Base-by-base conservation (phyloP, 2,888 invertebrate species). In the Polylopha cassiicola region DNA sequence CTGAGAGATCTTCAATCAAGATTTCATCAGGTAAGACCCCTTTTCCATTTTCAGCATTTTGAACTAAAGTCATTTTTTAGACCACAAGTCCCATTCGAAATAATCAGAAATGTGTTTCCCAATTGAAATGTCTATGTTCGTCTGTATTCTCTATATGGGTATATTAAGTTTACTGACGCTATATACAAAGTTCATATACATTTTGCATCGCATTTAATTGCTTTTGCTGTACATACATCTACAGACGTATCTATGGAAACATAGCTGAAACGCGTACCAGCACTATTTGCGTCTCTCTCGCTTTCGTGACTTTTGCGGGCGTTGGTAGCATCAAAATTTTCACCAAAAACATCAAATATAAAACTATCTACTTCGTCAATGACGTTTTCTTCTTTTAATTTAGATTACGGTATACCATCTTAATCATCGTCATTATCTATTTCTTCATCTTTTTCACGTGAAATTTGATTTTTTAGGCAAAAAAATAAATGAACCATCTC, bases 11-110 rank as follows among this genome's bases (percentile, higher is more conserved):
- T 36, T 18, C 24, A 8, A 21, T 30, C 29, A 13, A 30, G 24
- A 36, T 15, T 34, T n/a, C 14, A 30, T 20, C 39, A 43, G 46
- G 48, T 51, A 43, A 47, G 48, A 36, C 8, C 14, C n/a, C n/a
- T n/a, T n/a, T 18, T 4, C 7, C 8, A 6, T 4, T 20, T 31
- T 30, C 4, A 24, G n/a, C 1, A 26, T 7, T 14, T 2, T 26
- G 26, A 26, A 14, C 14, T 26, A 1, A 13, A 26, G n/a, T 7
- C 7, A n/a, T 15, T 20, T 2, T 9, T 3, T 18, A n/a, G n/a
- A n/a, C n/a, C n/a, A n/a, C n/a, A n/a, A n/a, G n/a, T n/a, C n/a
- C n/a, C n/a, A 33, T 18, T 13, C 7, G 2, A 13, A 7, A 10
- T 6, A 11, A 2, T 11, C 3, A 6, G 7, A n/a, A n/a, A n/a